phyloP scores from a whole-genome alignment of 2,888 invertebrate species.

The Drepana falcataria region DNA sequence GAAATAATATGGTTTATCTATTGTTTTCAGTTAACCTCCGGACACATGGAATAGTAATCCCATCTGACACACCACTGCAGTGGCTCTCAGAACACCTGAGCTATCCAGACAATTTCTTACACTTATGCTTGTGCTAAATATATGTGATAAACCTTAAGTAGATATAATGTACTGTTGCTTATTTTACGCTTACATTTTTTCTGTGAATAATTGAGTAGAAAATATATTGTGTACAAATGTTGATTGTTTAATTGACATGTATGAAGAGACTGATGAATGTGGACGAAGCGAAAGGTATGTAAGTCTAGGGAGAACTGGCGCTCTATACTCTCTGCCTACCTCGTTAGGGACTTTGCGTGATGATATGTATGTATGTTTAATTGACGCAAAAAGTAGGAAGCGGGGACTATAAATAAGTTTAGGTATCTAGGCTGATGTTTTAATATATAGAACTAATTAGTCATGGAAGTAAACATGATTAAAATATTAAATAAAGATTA shows the following conservation, averaged over 20 bases:
- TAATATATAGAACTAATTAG: neutral
- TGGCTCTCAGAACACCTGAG: constrained; percentile 99
- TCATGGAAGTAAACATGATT: neutral
- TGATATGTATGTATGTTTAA: no score
- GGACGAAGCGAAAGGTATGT: no score
- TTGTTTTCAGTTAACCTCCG: constrained; percentile 83
- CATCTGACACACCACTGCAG: constrained; percentile 92
- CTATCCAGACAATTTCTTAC: constrained; percentile 99
- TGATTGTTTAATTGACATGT: neutral
- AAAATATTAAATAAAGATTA: neutral
- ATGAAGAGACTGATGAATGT: no score
- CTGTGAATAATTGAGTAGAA: neutral
- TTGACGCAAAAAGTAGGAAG: neutral
- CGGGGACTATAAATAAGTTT: no score
- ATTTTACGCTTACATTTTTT: neutral
- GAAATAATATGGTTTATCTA: no score
- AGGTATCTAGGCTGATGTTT: neutral
- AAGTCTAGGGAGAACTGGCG: no score
- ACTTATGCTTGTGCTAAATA: constrained; percentile 82
- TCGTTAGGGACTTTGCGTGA: no score
- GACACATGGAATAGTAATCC: constrained; percentile 94
- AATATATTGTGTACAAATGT: neutral
- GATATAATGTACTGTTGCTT: neutral
- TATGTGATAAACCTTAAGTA: constrained; percentile 1
- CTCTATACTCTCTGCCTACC: no score